phyloP scores from a whole-genome alignment of 2,888 invertebrate species.

The Drosophila subquinaria region DNA sequence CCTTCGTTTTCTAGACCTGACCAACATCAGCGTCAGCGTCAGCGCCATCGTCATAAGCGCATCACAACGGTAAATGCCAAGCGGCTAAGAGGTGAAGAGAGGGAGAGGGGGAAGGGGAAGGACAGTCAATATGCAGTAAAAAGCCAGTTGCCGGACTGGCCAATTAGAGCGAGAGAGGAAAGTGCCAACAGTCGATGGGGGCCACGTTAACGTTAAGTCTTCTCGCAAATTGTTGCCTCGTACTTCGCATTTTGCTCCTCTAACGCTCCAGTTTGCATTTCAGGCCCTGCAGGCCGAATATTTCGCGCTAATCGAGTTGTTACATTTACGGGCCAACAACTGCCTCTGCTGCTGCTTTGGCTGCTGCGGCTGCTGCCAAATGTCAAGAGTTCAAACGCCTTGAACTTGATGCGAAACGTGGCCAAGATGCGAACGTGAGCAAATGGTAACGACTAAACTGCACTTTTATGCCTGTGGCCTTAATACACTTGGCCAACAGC shows the following conservation, averaged over 20 bases:
- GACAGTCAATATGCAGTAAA: conserved; percentile 73
- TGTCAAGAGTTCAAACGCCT: conserved; percentile 81
- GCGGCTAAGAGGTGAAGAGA: neutral
- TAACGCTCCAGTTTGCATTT: conserved; percentile 69
- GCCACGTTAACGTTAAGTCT: conserved; percentile 52
- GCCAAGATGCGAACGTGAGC: conserved; percentile 75
- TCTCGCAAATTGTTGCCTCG: conserved; percentile 11
- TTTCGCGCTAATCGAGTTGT: conserved; percentile 81
- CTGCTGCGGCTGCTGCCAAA: conserved; percentile 65
- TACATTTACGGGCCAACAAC: conserved; percentile 72
- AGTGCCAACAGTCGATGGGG: conserved; percentile 59
- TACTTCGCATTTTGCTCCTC: conserved; percentile 12
- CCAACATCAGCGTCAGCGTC: conserved; percentile 38
- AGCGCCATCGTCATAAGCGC: conserved; percentile 69
- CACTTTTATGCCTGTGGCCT: conserved; percentile 55
- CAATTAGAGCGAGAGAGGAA: conserved; percentile 65
- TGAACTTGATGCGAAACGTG: conserved; percentile 79
- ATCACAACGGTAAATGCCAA: conserved; percentile 64
- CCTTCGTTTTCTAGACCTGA: conserved; percentile 1
- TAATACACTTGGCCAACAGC: conserved; percentile 34
- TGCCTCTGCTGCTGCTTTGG: conserved; percentile 30
- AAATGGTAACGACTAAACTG: conserved; percentile 54
- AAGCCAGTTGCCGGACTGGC: conserved; percentile 52
- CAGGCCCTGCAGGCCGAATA: conserved; percentile 53
- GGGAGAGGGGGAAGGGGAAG: neutral